Conservation (phyloP, 2,888 invertebrate species). For the Charanyca ferruginea region DNA sequence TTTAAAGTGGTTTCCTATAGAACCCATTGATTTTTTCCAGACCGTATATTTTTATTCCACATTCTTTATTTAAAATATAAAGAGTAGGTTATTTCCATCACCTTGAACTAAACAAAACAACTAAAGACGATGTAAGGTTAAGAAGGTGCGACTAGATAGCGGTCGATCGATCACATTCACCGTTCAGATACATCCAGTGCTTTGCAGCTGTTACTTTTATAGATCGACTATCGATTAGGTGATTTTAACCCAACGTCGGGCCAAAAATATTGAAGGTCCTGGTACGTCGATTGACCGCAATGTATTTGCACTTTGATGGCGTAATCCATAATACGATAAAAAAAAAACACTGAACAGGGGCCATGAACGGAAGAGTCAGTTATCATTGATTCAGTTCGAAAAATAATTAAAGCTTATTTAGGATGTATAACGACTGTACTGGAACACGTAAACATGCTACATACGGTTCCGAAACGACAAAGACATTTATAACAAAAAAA, state of each 20-base stretch:
- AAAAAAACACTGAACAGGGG: background rate
- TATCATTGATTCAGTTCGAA: background rate
- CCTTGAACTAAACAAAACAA: too few relatives aligned
- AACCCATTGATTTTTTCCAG: too few relatives aligned
- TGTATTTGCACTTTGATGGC: background rate
- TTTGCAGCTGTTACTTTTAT: background rate
- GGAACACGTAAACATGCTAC: background rate
- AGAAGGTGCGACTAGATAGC: background rate
- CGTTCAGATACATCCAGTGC: background rate
- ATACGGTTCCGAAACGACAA: constrained; percentile 2
- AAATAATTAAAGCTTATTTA: background rate
- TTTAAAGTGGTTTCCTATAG: too few relatives aligned
- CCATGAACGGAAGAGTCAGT: background rate
- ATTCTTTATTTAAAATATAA: too few relatives aligned
- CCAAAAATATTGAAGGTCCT: too few relatives aligned
- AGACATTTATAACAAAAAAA: too few relatives aligned
- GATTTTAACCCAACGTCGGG: too few relatives aligned
- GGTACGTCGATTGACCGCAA: background rate
- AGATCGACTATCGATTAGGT: background rate
- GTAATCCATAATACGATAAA: background rate
- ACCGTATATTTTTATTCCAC: too few relatives aligned
- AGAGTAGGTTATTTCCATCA: too few relatives aligned
- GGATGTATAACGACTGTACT: background rate
- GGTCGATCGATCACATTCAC: background rate
- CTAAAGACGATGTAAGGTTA: too few relatives aligned